phyloP scores from a whole-genome alignment of 2,797 vertebrate genomes.

The Hipposideros larvatus region DNA sequence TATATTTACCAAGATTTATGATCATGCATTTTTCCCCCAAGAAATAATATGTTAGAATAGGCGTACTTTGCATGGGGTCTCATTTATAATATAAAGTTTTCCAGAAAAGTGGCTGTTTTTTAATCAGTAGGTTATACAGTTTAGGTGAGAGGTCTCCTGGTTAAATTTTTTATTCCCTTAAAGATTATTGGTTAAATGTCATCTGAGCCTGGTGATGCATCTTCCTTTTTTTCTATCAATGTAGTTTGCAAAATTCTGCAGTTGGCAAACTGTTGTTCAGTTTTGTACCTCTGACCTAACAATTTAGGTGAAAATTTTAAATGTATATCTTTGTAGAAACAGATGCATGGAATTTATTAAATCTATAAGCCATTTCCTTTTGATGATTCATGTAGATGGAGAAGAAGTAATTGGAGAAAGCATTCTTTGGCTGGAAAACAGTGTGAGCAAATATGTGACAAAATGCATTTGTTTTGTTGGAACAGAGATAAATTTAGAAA shows the following conservation, averaged over 20 bases:
- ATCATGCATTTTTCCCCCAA: not conserved
- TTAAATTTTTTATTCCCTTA: constrained; percentile 46
- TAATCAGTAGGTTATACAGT: not conserved
- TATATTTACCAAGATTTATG: constrained; percentile 13
- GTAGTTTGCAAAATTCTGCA: not conserved
- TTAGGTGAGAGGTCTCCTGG: not conserved
- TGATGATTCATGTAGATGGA: constrained; percentile 25
- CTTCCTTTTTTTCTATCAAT: not conserved
- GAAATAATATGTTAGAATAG: not conserved
- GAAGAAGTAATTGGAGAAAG: constrained; percentile 40
- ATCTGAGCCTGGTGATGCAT: not conserved
- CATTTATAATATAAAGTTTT: not conserved
- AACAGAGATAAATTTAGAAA: constrained; percentile 13
- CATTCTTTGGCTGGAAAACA: constrained; percentile 50
- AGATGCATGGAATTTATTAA: constrained; percentile 28
- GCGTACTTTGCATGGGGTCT: not conserved
- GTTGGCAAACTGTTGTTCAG: not conserved
- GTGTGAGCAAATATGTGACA: not conserved
- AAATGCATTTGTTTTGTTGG: constrained; percentile 54
- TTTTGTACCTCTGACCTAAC: not conserved
- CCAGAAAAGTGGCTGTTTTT: constrained; percentile 35
- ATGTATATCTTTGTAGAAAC: constrained; percentile 41
- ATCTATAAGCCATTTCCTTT: constrained; percentile 30
- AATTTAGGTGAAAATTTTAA: constrained; percentile 30
- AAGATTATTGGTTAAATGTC: not conserved